Base-by-base conservation (phyloP, 2,888 invertebrate genomes). In the Amphipoea oculea region DNA sequence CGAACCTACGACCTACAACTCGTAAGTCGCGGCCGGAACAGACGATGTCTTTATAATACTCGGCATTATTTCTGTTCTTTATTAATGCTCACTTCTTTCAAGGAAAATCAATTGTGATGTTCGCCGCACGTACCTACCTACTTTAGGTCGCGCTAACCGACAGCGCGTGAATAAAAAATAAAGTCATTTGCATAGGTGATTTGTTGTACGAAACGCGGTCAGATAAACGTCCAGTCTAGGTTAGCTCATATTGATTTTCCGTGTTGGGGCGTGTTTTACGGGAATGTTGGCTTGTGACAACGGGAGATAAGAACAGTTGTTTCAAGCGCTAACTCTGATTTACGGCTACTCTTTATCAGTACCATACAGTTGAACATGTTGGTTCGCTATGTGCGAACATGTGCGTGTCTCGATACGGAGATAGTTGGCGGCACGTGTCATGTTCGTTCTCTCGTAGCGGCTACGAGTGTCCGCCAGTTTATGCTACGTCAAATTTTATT, bases 101-200 rank as follows among this genome's bases (percentile, higher is more conserved):
- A 76, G 73, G 42, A 74, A 83, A 80, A 85, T 79, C 83, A 79
- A 82, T 83, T 86, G 29, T 73, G 65, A 3, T 36, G 1, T 57
- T 73, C n/a, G 57, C 68, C 63, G 57, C 78, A 74, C 75, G 81
- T 78, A 71, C 72, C 77, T 81, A 29, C 29, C 29, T 74, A n/a
- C n/a, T n/a, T n/a, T n/a, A 84, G 72, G 62, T 57, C 72, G 68
- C 51, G 23, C 17, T 60, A 73, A 75, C 79, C 78, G 77, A 82
- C 79, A 86, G 71, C 57, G 51, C 78, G 81, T 92, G 88, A 92
- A 92, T 91, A 91, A 93, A 92, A 90, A 91, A 92, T 89, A 82
- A 90, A 83, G 78, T 90, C 84, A 92, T 94, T 93, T 92, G 89
- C 92, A 92, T 94, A 79, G 74, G 84, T 90, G 89, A 93, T 92